These are phyloP conservation scores for Apus apus DNA, from an alignment of 2,113 vertebrate species.

Conservation along the genomic window DNA sequence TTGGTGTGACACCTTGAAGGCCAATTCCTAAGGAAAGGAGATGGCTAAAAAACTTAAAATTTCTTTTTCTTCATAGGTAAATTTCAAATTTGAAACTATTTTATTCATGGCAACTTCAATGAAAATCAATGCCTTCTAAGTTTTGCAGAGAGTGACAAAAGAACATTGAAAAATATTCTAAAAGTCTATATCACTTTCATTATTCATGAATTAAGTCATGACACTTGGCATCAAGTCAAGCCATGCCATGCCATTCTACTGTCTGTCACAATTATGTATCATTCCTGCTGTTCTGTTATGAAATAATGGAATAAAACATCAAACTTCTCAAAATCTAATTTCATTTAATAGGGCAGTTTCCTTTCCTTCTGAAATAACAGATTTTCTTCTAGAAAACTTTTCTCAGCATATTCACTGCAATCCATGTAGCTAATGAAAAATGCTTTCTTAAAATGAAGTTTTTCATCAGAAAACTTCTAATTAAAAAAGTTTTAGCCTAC, in stretches of 20 bases:
- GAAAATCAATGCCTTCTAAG: background rate
- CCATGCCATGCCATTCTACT: background rate
- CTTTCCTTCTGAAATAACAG: background rate
- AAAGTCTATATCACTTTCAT: background rate
- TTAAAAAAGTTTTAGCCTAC: background rate
- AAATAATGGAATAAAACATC: constrained; percentile 27
- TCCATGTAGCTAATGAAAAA: background rate
- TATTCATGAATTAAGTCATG: background rate
- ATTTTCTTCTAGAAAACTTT: background rate
- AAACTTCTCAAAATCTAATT: constrained; percentile 7
- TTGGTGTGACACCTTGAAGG: background rate
- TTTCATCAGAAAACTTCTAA: background rate
- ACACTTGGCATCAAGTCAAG: background rate
- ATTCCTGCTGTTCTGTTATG: background rate
- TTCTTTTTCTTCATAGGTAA: background rate
- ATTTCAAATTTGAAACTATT: background rate
- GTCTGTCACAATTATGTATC: background rate
- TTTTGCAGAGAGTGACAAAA: background rate
- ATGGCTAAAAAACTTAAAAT: background rate
- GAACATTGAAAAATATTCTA: background rate
- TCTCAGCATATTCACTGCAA: background rate
- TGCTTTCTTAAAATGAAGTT: background rate
- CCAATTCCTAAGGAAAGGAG: background rate
- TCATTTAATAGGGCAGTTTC: background rate
- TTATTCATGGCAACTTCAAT: background rate